Evolutionary conservation across 35 echinoderm and acorn worm genomes (phyloP).

Genomic region (Apostichopus japonicus): DNA sequence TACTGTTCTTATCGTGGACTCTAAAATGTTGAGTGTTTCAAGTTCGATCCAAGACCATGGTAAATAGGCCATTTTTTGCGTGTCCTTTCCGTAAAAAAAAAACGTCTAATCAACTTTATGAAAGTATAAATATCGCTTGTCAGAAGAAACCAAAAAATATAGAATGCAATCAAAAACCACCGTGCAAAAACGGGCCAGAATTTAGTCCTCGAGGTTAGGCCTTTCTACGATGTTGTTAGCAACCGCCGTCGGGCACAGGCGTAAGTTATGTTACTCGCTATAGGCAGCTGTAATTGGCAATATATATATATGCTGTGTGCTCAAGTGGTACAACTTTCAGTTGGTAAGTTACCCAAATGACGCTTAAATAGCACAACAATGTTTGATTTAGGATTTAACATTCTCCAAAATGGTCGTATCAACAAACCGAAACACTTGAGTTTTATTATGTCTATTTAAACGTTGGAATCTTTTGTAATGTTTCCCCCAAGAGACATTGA

Average conservation of each 20-base stretch:
- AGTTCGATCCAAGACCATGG: background rate
- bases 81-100: too few species aligned
- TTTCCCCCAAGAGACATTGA: background rate
- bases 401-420: background rate
- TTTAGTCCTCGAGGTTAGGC: too few species aligned
- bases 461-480: background rate
- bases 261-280: too few species aligned
- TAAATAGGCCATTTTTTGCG: too few species aligned
- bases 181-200: too few species aligned
- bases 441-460: background rate
- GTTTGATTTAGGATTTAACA: background rate
- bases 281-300: too few species aligned
- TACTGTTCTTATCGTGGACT: background rate
- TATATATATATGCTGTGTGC: background rate
- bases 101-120: too few species aligned
- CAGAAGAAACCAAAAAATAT: too few species aligned
- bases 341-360: background rate
- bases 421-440: background rate
- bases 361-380: background rate
- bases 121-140: too few species aligned
- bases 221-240: too few species aligned
- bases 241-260: too few species aligned
- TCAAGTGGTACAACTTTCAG: background rate
- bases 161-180: too few species aligned
- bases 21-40: background rate